Evolutionary conservation across 1,140 invertebrate genomes (phyloP).

Genomic region (Drosophila takahashii): DNA sequence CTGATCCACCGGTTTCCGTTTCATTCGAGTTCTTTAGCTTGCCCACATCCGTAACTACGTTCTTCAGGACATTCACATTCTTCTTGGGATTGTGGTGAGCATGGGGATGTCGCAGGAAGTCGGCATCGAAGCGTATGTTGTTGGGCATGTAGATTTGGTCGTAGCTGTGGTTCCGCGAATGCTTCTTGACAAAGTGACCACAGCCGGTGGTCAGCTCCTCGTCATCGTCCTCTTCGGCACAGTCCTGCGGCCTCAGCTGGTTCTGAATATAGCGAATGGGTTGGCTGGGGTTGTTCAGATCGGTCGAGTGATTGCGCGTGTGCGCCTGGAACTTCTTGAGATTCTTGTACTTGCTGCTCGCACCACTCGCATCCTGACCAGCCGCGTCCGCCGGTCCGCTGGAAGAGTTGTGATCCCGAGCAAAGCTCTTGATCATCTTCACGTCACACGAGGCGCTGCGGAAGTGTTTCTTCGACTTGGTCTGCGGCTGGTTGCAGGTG

Average conservation of each 20-base stretch:
- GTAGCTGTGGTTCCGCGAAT: constrained; percentile 83
- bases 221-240: constrained; percentile 76
- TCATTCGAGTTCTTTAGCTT: constrained; percentile 83
- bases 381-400: constrained; percentile 33
- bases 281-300: constrained; percentile 73
- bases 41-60: constrained; percentile 56
- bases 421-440: constrained; percentile 83
- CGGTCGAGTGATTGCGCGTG: constrained; percentile 84
- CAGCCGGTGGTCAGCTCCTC: constrained; percentile 78
- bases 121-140: constrained; percentile 83
- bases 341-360: constrained; percentile 74
- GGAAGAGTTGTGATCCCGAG: constrained; percentile 73
- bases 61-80: constrained; percentile 80
- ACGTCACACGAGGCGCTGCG: constrained; percentile 84
- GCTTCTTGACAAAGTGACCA: constrained; percentile 82
- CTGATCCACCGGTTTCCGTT: constrained; percentile 42
- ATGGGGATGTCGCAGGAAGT: constrained; percentile 75
- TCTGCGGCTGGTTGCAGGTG: constrained; percentile 65
- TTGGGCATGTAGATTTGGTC: constrained; percentile 85
- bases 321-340: constrained; percentile 81
- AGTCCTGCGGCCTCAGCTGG: constrained; percentile 72
- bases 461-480: constrained; percentile 83
- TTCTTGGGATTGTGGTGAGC: constrained; percentile 73
- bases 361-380: constrained; percentile 35
- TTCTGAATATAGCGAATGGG: constrained; percentile 83